phyloP scores from a whole-genome alignment of 2,797 vertebrate species.

The Phoeniculus purpureus region DNA sequence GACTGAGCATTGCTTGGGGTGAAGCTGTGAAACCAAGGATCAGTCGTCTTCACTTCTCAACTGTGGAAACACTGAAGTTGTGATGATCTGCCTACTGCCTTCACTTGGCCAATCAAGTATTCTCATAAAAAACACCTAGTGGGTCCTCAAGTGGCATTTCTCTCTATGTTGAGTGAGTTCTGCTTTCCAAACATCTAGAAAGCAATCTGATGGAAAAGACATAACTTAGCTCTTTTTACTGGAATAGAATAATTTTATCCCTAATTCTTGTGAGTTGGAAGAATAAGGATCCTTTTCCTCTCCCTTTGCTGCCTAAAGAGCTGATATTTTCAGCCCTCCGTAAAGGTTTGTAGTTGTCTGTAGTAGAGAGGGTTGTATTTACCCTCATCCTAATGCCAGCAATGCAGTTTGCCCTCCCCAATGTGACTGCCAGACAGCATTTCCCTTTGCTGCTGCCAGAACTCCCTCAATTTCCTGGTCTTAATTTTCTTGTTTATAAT shows the following conservation, averaged over 20 bases:
- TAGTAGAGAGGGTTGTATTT: background rate
- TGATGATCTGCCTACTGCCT: background rate
- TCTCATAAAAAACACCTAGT: background rate
- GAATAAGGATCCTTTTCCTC: background rate
- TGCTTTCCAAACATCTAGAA: background rate
- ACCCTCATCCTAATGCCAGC: background rate
- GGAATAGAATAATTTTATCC: background rate
- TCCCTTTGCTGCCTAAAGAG: background rate
- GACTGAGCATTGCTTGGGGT: background rate
- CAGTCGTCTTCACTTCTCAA: background rate
- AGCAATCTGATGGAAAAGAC: background rate
- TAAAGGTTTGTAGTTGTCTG: background rate
- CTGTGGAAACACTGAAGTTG: background rate
- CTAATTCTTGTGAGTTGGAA: background rate
- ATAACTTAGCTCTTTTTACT: background rate
- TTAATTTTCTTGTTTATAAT: background rate
- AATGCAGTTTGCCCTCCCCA: background rate
- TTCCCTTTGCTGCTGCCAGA: background rate
- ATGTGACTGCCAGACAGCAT: background rate
- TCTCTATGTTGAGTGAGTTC: background rate
- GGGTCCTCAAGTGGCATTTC: background rate
- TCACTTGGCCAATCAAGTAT: background rate
- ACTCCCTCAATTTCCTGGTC: background rate
- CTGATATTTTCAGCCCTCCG: background rate
- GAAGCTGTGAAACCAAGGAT: background rate